Evolutionary conservation across 2,113 vertebrate genomes (phyloP).

Genomic region (Cavia porcellus): DNA sequence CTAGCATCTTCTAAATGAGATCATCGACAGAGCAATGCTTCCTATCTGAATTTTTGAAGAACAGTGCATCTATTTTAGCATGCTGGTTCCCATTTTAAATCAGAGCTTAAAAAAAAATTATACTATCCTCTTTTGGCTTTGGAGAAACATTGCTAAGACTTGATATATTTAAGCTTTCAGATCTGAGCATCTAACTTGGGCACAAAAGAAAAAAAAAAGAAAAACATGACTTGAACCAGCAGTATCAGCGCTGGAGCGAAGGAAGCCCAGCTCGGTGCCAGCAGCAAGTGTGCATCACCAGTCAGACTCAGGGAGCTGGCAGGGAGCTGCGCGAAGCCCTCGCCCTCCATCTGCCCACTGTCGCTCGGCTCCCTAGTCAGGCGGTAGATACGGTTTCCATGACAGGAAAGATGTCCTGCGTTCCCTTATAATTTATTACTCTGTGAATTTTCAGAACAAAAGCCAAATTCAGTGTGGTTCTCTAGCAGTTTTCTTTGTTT

Average conservation of each 20-base stretch:
- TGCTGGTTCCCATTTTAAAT: slow-evolving; percentile 24
- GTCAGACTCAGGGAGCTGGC: slow-evolving; percentile 58
- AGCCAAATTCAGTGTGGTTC: slow-evolving; percentile 41
- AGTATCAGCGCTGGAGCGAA: slow-evolving; percentile 50
- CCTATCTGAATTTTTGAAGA: slow-evolving; percentile 29
- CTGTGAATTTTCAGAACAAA: slow-evolving; percentile 71
- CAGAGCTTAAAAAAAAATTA: slow-evolving; percentile 4
- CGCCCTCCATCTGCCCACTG: slow-evolving; percentile 73
- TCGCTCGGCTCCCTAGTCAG: slow-evolving; percentile 32
- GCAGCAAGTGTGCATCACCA: slow-evolving; percentile 56
- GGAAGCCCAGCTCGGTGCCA: slow-evolving; percentile 38
- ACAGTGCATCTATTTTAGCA: slow-evolving; percentile 39
- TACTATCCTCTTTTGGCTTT: slow-evolving; percentile 54
- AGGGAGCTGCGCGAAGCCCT: background rate
- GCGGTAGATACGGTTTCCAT: slow-evolving; percentile 42
- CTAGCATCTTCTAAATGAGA: background rate
- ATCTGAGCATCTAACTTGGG: slow-evolving; percentile 75
- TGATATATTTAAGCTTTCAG: slow-evolving; percentile 74
- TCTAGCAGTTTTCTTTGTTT: slow-evolving; percentile 44
- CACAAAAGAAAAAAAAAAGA: background rate
- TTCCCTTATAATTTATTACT: slow-evolving; percentile 74
- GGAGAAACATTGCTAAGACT: slow-evolving; percentile 55
- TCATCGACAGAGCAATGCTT: background rate
- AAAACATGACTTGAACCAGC: background rate
- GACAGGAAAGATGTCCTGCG: slow-evolving; percentile 58